These are phyloP conservation scores for Brotula barbata DNA, from an alignment of 2,797 vertebrate genomes.

Conservation along the genomic window DNA sequence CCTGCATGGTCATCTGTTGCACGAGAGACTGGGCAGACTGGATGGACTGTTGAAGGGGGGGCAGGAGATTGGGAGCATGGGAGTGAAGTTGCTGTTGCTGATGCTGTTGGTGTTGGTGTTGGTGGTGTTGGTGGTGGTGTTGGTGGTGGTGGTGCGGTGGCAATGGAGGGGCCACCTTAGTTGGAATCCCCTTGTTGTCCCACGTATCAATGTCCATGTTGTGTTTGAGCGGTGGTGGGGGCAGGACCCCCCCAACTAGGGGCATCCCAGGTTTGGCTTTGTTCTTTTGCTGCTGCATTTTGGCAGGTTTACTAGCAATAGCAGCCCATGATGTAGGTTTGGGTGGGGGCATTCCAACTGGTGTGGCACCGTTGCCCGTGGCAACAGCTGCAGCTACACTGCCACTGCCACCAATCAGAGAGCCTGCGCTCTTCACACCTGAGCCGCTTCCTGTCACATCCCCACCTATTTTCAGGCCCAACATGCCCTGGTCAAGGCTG, in stretches of 20 bases:
- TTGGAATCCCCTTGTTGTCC: constrained; percentile 88
- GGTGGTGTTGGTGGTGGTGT: constrained; percentile 54
- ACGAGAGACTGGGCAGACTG: constrained; percentile 80
- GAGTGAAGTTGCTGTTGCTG: constrained; percentile 75
- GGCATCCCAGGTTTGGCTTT: constrained; percentile 88
- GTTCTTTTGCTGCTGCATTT: constrained; percentile 89
- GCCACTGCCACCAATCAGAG: constrained; percentile 86
- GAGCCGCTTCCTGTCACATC: constrained; percentile 85
- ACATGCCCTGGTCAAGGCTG: constrained; percentile 97
- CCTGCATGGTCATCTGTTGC: constrained; percentile 84
- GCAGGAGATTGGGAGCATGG: constrained; percentile 72
- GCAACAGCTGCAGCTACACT: constrained; percentile 78
- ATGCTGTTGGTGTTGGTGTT: constrained; percentile 73
- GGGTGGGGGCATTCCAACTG: constrained; percentile 87
- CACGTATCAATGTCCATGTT: constrained; percentile 99
- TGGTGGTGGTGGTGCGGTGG: constrained; percentile 75
- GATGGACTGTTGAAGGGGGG: constrained; percentile 76
- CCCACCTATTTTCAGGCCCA: constrained; percentile 93
- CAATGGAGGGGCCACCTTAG: constrained; percentile 87
- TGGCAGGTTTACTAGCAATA: constrained; percentile 96
- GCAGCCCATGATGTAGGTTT: constrained; percentile 97
- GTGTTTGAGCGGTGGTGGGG: constrained; percentile 94
- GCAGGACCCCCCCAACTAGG: constrained; percentile 80
- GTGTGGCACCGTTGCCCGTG: constrained; percentile 86
- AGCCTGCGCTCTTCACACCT: constrained; percentile 89